A percentile compares a stretch with the other conserved stretches of the same genome.
Evolutionary conservation across 2,888 invertebrate genomes (phyloP).

Genomic region (Cephus pulcher): DNA sequence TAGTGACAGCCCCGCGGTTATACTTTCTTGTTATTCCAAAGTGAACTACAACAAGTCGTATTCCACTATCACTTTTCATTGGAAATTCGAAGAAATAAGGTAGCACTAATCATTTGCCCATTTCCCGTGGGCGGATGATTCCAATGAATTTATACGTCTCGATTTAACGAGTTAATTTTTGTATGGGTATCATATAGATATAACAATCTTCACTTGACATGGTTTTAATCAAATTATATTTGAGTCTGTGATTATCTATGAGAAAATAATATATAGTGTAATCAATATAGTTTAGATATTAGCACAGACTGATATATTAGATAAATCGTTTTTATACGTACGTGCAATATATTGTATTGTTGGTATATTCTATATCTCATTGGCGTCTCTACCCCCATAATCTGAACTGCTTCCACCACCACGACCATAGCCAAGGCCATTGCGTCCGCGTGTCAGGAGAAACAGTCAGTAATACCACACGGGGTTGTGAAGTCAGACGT

Average conservation of each 20-base stretch:
- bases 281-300: neutral
- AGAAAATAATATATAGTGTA: neutral
- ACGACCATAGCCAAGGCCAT: constrained; percentile 39
- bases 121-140: neutral
- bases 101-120: neutral
- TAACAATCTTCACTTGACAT: neutral
- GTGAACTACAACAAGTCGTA: neutral
- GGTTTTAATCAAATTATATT: neutral
- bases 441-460: constrained; percentile 45
- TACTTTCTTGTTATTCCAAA: neutral
- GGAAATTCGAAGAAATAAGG: neutral
- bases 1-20: neutral
- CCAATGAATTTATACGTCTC: neutral
- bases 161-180: neutral
- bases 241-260: neutral
- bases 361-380: neutral
- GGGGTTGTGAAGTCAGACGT: constrained; percentile 54
- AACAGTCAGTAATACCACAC: constrained; percentile 53
- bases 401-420: constrained; percentile 21
- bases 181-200: neutral
- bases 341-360: neutral
- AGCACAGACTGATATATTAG: neutral
- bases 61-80: neutral
- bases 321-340: neutral
- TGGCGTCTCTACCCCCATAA: constrained; percentile 26